phyloP scores from a whole-genome alignment of 1,140 invertebrate species.

The Triops longicaudatus region DNA sequence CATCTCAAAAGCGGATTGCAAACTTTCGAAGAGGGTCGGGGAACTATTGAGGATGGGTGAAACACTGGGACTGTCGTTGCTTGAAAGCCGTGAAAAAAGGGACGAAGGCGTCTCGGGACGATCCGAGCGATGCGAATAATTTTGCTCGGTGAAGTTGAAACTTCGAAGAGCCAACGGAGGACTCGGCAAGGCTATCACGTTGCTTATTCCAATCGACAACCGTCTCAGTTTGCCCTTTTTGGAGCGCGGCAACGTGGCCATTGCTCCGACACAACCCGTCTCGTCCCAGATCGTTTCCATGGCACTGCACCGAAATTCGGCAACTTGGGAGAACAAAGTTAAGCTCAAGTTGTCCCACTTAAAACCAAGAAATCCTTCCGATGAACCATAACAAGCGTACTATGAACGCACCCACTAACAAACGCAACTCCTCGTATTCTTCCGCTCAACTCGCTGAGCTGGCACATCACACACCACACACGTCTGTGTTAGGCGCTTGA shows the following conservation, averaged over 20 bases:
- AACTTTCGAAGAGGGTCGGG: background rate
- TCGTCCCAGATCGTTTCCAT: slow-evolving; percentile 11
- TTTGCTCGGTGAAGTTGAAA: background rate
- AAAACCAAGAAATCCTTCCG: background rate
- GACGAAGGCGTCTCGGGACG: background rate
- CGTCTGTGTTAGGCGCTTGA: background rate
- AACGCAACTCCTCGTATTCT: background rate
- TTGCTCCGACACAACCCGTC: background rate
- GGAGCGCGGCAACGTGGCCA: background rate
- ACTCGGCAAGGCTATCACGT: slow-evolving; percentile 1
- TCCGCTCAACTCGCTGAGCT: background rate
- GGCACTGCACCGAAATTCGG: background rate
- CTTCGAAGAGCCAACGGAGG: background rate
- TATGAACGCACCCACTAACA: background rate
- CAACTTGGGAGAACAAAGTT: background rate
- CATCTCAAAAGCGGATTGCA: background rate
- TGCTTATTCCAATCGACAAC: slow-evolving; percentile 6
- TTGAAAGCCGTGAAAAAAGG: background rate
- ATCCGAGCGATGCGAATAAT: background rate
- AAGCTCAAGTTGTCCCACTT: background rate
- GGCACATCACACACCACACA: background rate
- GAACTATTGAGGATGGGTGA: background rate
- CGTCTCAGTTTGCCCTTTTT: background rate
- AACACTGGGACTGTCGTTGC: background rate
- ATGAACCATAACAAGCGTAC: background rate